Evolutionary conservation across 2,113 vertebrate species (phyloP), one percentile per base, ranked within the genome.

Genomic region (Eudorcas thomsonii): DNA sequence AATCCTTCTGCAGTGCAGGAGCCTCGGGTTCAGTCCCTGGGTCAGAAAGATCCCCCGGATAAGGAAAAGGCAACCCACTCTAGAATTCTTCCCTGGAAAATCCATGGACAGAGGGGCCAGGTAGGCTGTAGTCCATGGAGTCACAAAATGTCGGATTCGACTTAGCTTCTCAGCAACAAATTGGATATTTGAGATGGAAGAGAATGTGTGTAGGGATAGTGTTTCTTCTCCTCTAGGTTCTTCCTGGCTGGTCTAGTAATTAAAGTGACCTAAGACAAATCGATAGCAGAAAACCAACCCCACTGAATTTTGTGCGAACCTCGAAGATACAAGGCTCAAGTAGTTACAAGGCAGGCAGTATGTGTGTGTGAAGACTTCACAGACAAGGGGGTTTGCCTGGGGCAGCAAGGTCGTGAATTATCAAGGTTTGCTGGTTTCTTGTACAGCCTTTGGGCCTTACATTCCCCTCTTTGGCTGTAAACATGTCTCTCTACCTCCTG

Each of bases 81-180:
- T 3, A n/a, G 62, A 33, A 16, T n/a, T 45, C 62, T 64, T n/a
- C 30, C 62, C 15, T 64, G 30, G 30, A n/a, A n/a, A n/a, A n/a
- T n/a, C 64, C 64, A n/a, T 10, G 33, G 30, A 19, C 33, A 10
- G 64, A 10, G 64, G 33, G 33, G 33, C 16, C 33, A 5, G 7
- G 15, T 16, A n/a, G 16, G 33, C 62, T n/a, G 16, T n/a, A 2
- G 33, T 19, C 15, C 62, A 3, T n/a, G 33, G 16, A 15, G 52
- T 67, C 16, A n/a, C 62, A 4, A 7, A 33, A n/a, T 7, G 2
- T n/a, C 16, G 0, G 15, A n/a, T 7, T 0, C 0, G 7, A 67
- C 60, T 67, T 19, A 67, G 33, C 30, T n/a, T 3, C 39, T 39
- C 3, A 67, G 3, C 33, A n/a, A 25, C 0, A 57, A 33, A 17